Base-by-base conservation (phyloP, 2,113 vertebrate genomes). In the Salvelinus namaycush region DNA sequence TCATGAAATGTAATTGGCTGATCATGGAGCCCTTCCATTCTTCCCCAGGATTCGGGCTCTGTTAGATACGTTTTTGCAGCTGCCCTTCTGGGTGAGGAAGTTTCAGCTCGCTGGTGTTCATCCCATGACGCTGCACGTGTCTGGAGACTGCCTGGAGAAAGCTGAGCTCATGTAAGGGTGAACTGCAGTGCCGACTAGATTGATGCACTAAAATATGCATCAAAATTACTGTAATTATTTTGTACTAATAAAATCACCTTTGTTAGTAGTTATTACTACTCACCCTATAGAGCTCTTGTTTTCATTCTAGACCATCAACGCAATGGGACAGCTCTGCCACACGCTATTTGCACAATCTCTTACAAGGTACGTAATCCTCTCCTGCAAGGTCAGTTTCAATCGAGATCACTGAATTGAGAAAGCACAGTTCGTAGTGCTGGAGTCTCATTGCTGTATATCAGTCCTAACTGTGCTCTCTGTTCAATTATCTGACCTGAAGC, bases 311-410 rank as follows among this genome's bases (percentile, higher is more conserved):
- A 34, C 92, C 92, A 1, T 88, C 94, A 49, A 81, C 71, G 70
- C 89, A 84, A 34, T 99, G 97, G 97, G 97, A 99, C 86, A 87
- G 82, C 79, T 96, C 97, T 69, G 95, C 96, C 71, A 85, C 93
- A 11, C 84, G 87, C 6, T 95, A 97, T 87, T 93, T 99, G 66
- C 92, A 92, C 82, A 93, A 89, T 13, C 91, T 97, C 59, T 78
- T 97, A 1, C 86, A 91, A 89, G 96, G 97, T 97, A 91, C 90
- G 78, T 59, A 7, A 60, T 29, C 6, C 5, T 49, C 26, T 3
- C 62, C 26, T 27, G n/a, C 16, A 54, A 54, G 51, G 16, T 54
- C 16, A 4, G 51, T 54, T 54, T 54, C 51, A 54, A 18, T 54
- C 16, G 5, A 4, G 51, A 18, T 54, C 51, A 18, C 51, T 18